phyloP scores from a whole-genome alignment of 2,888 invertebrate genomes.

The Mayetiola destructor region DNA sequence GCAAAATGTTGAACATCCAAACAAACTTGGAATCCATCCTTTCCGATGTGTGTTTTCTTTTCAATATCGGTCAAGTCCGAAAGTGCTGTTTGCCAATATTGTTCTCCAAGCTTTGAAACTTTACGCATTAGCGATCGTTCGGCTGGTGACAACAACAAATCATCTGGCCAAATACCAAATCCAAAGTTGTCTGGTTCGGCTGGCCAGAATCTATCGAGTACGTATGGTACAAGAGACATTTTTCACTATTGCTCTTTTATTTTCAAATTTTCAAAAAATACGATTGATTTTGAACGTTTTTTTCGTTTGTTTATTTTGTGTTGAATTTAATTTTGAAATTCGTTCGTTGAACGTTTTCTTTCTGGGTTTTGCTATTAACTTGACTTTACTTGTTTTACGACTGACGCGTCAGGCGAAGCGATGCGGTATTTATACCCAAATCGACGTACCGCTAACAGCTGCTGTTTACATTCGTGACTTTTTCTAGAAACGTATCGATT shows the following conservation, averaged over 20 bases:
- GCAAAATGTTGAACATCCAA: conserved; percentile 53
- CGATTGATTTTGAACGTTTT: neutral
- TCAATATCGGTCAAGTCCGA: neutral
- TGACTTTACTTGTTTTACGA: neutral
- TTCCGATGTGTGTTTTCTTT: conserved; percentile 35
- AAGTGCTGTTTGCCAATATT: neutral
- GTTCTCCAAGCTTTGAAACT: neutral
- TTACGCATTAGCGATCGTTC: neutral
- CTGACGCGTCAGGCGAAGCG: neutral
- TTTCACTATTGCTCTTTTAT: conserved; percentile 8
- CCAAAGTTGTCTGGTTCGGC: conserved; percentile 25
- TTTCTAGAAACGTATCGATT: neutral
- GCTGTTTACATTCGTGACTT: neutral
- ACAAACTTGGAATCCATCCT: conserved; percentile 52
- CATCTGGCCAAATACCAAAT: conserved; percentile 30
- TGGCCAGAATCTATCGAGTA: conserved; percentile 30
- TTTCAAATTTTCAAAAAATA: neutral
- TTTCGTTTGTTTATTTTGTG: neutral
- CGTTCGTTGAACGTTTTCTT: too few species aligned
- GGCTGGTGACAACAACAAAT: neutral
- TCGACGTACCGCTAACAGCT: neutral
- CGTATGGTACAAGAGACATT: conserved; percentile 20
- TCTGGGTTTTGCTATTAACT: too few species aligned
- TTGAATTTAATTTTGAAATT: neutral
- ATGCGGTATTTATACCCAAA: neutral